Conservation (phyloP, 2,113 vertebrate species). For the Platichthys flesus region DNA sequence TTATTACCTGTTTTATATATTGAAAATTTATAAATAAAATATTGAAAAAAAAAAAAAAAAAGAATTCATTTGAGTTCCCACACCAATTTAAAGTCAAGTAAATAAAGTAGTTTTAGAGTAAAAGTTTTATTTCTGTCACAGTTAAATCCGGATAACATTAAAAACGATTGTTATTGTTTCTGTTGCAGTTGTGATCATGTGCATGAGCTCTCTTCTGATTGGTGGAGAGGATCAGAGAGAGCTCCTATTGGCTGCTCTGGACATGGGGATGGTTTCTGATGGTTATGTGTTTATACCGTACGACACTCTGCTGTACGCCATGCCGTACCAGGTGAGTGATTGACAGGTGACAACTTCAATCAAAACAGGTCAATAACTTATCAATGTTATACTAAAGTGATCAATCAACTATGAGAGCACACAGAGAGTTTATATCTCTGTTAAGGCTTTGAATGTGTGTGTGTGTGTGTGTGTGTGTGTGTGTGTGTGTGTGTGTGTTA, state of each 20-base stretch:
- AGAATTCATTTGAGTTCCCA: too few species aligned
- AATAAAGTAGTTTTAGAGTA: too few species aligned
- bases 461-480: too few species aligned
- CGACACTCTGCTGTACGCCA: conserved; percentile 87
- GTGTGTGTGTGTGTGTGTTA: too few species aligned
- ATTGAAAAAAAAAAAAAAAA: too few species aligned
- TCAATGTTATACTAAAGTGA: not conserved
- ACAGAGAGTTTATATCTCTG: too few species aligned
- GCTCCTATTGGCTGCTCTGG: conserved; percentile 85
- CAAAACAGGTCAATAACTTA: not conserved
- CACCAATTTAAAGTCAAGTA: too few species aligned
- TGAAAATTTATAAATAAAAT: too few species aligned
- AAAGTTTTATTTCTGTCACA: too few species aligned
- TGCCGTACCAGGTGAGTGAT: conserved; percentile 82
- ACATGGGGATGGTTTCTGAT: conserved; percentile 84
- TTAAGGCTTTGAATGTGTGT: not conserved
- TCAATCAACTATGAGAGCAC: too few species aligned
- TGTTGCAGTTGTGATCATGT: conserved; percentile 88
- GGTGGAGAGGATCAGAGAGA: conserved; percentile 86
- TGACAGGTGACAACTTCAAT: not conserved
- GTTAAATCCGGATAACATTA: too few species aligned
- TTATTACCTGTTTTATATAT: too few species aligned
- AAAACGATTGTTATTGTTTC: not conserved
- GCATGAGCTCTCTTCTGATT: conserved; percentile 90
- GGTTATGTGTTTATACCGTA: conserved; percentile 88